Base-by-base conservation (phyloP, 2,113 vertebrate genomes). In the Perca schrenkii region DNA sequence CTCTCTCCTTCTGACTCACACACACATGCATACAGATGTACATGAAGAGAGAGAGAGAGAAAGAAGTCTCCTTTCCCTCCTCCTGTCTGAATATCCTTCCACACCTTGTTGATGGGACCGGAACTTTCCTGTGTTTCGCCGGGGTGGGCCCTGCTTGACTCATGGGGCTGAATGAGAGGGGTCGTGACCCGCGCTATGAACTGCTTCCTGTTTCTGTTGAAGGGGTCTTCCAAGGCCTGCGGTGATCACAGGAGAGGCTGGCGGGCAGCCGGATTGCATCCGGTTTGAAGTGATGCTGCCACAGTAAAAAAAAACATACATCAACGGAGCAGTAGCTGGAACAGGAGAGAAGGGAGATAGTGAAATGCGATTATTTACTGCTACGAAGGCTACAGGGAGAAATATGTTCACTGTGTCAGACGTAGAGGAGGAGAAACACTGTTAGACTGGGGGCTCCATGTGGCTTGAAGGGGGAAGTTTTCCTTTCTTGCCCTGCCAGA, bases 181-280 rank as follows among this genome's bases (percentile, higher is more conserved):
- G 91, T 95, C 90, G 2, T 6, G 94, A 95, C 94, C 92, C 63
- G 17, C 46, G 83, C 84, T 28, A n/a, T 79, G 85, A 94, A 93
- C 85, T 82, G 92, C 93, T 96, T 96, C 94, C 94, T 94, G 94
- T 94, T 94, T 92, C 92, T 92, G 90, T 83, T 84, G 91, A 93
- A 88, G 82, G 49, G 60, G 85, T 90, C 86, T 91, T 92, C 90
- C 64, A 86, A 92, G 92, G 84, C 89, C 78, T 40, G 89, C 49
- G 0, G 85, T 85, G 90, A 93, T 94, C 92, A 93, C 82, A 93
- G 86, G 82, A 81, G 83, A 83, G 19, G 81, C 66, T 54, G 67
- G 57, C 67, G 61, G 57, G 72, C 71, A 86, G 76, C 74, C 77
- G 66, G 70, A 76, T 60, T 47, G 72, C 77, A 88, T 93, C 90